phyloP scores from a whole-genome alignment of 2,888 invertebrate species.

The Agrotis clavis region DNA sequence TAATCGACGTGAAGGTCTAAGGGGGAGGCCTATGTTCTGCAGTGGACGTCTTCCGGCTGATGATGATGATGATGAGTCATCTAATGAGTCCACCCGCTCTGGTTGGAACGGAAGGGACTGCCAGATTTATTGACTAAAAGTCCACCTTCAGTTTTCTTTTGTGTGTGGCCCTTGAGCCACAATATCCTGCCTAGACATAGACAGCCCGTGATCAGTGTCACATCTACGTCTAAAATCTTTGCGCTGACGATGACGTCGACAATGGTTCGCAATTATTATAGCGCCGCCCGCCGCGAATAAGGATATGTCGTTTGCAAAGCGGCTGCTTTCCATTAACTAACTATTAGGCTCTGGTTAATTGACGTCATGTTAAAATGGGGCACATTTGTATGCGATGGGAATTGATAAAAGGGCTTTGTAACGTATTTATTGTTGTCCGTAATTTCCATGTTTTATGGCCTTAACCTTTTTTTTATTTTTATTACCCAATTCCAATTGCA shows the following conservation, averaged over 20 bases:
- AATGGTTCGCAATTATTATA: constrained; percentile 73
- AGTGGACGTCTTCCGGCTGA: too few species aligned
- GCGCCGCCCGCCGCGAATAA: constrained; percentile 78
- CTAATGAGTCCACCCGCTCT: too few species aligned
- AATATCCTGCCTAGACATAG: too few species aligned
- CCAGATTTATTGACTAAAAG: too few species aligned
- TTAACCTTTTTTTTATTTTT: too few species aligned
- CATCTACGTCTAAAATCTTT: constrained; percentile 58
- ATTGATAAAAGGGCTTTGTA: background rate
- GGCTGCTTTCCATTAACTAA: constrained; percentile 62
- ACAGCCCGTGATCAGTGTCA: background rate
- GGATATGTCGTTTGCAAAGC: constrained; percentile 77
- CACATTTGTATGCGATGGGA: constrained; percentile 9
- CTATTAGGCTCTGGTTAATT: constrained; percentile 69
- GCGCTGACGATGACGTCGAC: constrained; percentile 69
- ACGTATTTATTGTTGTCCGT: background rate
- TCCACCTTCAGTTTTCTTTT: too few species aligned
- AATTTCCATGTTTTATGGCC: background rate
- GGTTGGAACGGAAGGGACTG: too few species aligned
- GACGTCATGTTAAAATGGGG: constrained; percentile 42
- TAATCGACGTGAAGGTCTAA: too few species aligned
- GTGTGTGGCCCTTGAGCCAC: too few species aligned
- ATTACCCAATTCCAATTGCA: too few species aligned
- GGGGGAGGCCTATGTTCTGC: too few species aligned
- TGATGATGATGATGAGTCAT: too few species aligned